phyloP scores from a whole-genome alignment of 2,888 invertebrate species.

The Troides oblongomaculatus region DNA sequence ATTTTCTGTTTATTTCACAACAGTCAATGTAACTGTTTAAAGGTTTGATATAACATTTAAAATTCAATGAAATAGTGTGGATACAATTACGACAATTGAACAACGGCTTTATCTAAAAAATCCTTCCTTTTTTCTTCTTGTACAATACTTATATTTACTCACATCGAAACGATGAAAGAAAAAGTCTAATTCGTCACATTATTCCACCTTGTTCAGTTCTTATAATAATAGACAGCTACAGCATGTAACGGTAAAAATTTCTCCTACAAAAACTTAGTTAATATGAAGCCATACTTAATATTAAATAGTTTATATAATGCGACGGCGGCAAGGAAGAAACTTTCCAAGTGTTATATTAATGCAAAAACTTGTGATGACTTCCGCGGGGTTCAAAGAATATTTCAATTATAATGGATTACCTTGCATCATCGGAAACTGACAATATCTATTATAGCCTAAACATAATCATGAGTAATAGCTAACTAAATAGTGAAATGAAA shows the following conservation, averaged over 20 bases:
- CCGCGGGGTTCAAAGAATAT: slow-evolving; percentile 7
- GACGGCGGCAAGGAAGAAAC: neutral
- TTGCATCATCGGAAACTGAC: slow-evolving; percentile 4
- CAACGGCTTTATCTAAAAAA: too few species aligned
- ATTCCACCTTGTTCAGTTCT: neutral
- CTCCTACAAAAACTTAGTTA: neutral
- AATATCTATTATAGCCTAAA: neutral
- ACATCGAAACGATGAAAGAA: neutral
- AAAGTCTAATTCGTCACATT: neutral
- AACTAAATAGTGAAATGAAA: neutral
- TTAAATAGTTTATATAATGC: neutral
- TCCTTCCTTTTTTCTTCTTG: too few species aligned
- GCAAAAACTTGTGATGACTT: slow-evolving; percentile 16
- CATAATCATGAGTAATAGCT: neutral
- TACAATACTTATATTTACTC: too few species aligned
- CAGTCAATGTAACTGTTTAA: neutral
- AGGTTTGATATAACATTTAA: neutral
- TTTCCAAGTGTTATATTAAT: slow-evolving; percentile 14
- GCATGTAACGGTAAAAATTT: neutral
- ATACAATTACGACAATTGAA: too few species aligned
- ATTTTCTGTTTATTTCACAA: neutral
- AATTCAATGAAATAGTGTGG: too few species aligned
- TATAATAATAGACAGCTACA: neutral
- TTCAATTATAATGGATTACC: slow-evolving; percentile 4
- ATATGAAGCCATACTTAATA: neutral